Evolutionary conservation across 2,113 vertebrate species (phyloP), one percentile per base, ranked within the genome.

Genomic region (Chloropsis cyanopogon): DNA sequence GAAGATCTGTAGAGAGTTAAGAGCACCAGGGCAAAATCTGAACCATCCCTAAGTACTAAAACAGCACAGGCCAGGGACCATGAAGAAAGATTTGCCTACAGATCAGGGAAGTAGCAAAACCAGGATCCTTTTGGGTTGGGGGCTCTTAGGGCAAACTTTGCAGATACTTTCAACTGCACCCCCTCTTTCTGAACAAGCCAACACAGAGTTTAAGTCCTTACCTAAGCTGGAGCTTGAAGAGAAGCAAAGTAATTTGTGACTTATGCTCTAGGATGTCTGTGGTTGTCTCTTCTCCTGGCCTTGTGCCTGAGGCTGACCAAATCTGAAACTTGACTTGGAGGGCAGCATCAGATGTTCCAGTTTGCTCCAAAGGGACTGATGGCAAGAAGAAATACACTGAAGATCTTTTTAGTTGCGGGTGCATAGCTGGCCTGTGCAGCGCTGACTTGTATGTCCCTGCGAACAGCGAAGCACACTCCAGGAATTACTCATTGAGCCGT

Each of bases 221-320:
- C 17, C 17, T 64, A 54, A 78, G 26, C 49, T 41, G 49, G 14
- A 75, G 22, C 53, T 90, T 86, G 75, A 76, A 46, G 37, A 64
- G n/a, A 87, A 85, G 47, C 49, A 65, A 68, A 70, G 12, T 68
- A 18, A n/a, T 42, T 12, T 57, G 44, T 56, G 53, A 35, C 26
- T 79, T 2, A 2, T 31, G n/a, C 33, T 0, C 1, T 37, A 54
- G 42, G 59, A 71, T 1, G 23, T 37, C 79, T 57, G 28, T 1
- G 11, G 7, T 26, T 46, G 19, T 37, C 50, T 61, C 33, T 52
- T 59, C 56, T 56, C 49, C 52, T 37, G 28, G 23, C 33, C 0
- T 0, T 2, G 3, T 28, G 50, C 57, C 49, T 3, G 1, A 33
- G 52, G 24, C 53, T 86, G 82, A 64, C n/a, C 26, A 47, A 39